These are phyloP conservation scores for Sorex maritimensis DNA, from an alignment of 2,797 vertebrate genomes.

Conservation along the genomic window DNA sequence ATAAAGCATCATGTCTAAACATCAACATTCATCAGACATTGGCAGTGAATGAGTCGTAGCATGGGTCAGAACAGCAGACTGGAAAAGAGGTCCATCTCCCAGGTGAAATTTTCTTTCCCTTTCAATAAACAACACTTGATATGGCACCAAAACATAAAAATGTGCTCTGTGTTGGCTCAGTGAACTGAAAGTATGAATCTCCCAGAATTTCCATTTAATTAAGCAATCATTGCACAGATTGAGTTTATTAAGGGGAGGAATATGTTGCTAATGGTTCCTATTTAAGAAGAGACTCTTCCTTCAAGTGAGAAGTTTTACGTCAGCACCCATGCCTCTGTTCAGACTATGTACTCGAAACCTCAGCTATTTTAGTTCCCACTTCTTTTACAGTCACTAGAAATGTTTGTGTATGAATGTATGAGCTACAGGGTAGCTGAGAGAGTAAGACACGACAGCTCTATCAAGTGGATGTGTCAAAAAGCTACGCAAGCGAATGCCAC, in stretches of 20 bases:
- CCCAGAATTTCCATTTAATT: constrained; percentile 51
- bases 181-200: constrained; percentile 26
- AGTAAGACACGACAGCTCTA: neutral
- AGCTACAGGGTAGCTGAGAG: neutral
- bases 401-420: neutral
- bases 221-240: constrained; percentile 42
- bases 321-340: neutral
- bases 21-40: neutral
- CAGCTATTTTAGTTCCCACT: neutral
- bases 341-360: neutral
- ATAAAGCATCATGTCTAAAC: neutral
- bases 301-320: neutral
- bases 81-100: constrained; percentile 22
- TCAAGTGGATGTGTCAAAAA: constrained; percentile 18
- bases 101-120: constrained; percentile 61
- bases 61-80: neutral
- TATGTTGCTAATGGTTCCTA: neutral
- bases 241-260: constrained; percentile 37
- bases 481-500: neutral
- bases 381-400: neutral
- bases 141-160: constrained; percentile 1
- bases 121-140: constrained; percentile 52
- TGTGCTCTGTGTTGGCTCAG: constrained; percentile 28
- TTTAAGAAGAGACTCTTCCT: neutral
- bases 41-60: neutral